Percentiles rank a stretch among this genome's conserved stretches.
phyloP scores from a whole-genome alignment of 2,113 vertebrate genomes.

The Nothobranchius kuhntae region DNA sequence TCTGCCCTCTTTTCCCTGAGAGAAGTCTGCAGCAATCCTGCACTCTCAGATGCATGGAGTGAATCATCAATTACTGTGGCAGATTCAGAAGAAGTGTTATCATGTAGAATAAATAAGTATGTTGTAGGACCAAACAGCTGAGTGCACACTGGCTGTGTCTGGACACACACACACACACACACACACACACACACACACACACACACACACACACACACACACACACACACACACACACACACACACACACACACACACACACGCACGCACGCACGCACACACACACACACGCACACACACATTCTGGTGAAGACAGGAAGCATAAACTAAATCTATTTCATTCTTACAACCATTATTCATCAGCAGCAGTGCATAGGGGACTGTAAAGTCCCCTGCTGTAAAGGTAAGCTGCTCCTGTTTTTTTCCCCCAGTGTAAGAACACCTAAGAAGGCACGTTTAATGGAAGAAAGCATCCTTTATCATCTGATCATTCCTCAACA shows the following conservation, averaged over 20 bases:
- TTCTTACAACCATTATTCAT: conserved; percentile 24
- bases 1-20: conserved; percentile 34
- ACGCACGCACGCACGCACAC: not conserved
- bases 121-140: conserved; percentile 37
- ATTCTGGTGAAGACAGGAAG: not conserved
- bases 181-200: too few relatives aligned
- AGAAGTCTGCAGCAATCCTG: conserved; percentile 45
- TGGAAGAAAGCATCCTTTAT: conserved; percentile 67
- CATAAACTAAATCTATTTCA: conserved; percentile 42
- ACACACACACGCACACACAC: conserved; percentile 12
- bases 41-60: conserved; percentile 44
- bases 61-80: conserved; percentile 59
- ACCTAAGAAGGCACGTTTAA: conserved; percentile 70
- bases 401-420: conserved; percentile 37
- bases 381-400: conserved; percentile 21
- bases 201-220: too few relatives aligned
- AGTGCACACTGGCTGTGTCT: conserved; percentile 14
- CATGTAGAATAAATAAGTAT: conserved; percentile 50
- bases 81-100: conserved; percentile 49
- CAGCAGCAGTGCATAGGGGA: conserved; percentile 9
- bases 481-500: conserved; percentile 77
- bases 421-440: conserved; percentile 46
- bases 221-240: too few relatives aligned
- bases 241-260: not conserved
- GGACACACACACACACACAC: conserved; percentile 9